Conservation (phyloP, 2,797 vertebrate genomes). For the Paratrypauchen microcephalus region DNA sequence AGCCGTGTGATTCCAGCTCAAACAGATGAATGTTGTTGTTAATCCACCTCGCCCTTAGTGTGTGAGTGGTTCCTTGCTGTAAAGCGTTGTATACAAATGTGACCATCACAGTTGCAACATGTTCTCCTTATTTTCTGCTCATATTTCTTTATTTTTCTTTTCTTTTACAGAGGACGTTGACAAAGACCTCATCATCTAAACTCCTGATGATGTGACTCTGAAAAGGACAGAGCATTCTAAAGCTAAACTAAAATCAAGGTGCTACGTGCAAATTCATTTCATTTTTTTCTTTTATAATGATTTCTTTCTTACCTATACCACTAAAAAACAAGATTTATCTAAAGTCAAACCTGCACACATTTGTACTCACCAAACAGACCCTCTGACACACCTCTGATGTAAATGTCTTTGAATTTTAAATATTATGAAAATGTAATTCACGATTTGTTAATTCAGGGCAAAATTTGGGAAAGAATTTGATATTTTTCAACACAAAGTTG, state of each 20-base stretch:
- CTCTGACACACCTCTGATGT: slow-evolving; percentile 64
- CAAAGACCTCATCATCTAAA: slow-evolving; percentile 94
- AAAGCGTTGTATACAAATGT: too few species aligned
- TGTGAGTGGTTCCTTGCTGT: too few species aligned
- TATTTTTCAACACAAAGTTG: slow-evolving; percentile 68
- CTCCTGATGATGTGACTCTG: slow-evolving; percentile 69
- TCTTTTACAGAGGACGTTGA: slow-evolving; percentile 92
- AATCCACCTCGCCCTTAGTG: too few species aligned
- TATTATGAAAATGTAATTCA: slow-evolving; percentile 21
- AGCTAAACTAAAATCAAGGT: slow-evolving; percentile 84
- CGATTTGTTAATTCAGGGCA: slow-evolving; percentile 53
- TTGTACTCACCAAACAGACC: slow-evolving; percentile 63
- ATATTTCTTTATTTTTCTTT: neutral
- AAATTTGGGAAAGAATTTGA: slow-evolving; percentile 59
- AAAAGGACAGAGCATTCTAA: slow-evolving; percentile 88
- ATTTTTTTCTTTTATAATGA: slow-evolving; percentile 61
- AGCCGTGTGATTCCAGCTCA: too few species aligned
- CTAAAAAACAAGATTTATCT: slow-evolving; percentile 67
- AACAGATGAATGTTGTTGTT: too few species aligned
- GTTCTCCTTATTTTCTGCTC: too few species aligned
- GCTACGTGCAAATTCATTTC: slow-evolving; percentile 79
- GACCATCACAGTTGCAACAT: too few species aligned
- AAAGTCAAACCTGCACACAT: slow-evolving; percentile 57
- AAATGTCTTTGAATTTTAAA: slow-evolving; percentile 63
- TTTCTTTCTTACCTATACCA: slow-evolving; percentile 78